These are phyloP conservation scores for Drosophila nigricruria DNA, from an alignment of 2,888 invertebrate species.

Conservation along the genomic window DNA sequence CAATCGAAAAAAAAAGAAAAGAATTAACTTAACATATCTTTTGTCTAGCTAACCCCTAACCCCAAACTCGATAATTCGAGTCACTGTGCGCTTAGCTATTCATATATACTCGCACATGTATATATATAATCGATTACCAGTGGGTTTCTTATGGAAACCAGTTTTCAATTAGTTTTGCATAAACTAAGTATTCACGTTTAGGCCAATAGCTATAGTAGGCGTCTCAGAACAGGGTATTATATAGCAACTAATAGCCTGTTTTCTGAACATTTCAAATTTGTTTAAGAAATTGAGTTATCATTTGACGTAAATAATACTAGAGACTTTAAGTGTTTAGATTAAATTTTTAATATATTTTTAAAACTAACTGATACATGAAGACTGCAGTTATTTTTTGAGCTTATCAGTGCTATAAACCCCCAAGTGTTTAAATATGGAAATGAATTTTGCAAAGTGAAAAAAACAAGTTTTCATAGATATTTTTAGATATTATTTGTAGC, in stretches of 20 bases:
- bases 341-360: neutral
- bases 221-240: neutral
- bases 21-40: neutral
- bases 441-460: neutral
- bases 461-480: neutral
- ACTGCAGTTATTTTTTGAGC: neutral
- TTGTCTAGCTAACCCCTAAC: neutral
- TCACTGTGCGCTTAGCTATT: neutral
- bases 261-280: neutral
- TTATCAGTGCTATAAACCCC: neutral
- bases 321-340: neutral
- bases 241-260: neutral
- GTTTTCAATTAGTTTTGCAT: neutral
- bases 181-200: neutral
- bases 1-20: neutral
- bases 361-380: neutral
- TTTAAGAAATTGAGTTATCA: neutral
- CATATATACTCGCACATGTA: neutral
- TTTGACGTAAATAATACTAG: neutral
- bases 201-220: neutral
- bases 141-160: neutral
- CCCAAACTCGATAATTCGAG: neutral
- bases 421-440: neutral
- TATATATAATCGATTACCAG: neutral
- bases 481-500: neutral